Evolutionary conservation across 2,888 invertebrate species (phyloP), one percentile per base, ranked within the genome.

Genomic region (Lamproptera curius): DNA sequence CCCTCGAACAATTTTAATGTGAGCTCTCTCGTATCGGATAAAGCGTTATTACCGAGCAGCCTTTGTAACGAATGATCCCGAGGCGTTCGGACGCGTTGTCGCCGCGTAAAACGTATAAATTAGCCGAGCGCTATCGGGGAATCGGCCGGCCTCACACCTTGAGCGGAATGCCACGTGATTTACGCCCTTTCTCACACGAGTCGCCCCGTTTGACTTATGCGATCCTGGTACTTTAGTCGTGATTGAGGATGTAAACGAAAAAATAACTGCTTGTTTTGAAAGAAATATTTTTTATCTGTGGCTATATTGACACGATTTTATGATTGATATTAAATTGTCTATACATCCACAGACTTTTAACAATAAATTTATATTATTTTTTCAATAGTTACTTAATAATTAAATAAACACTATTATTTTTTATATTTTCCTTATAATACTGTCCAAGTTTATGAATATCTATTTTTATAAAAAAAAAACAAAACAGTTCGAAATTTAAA

Each of bases 111-210:
- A 82, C 82, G 77, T 75, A 87, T 87, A 87, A 87, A 86, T 86
- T 87, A 86, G 73, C 71, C 59, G 4, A 62, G 65, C 67, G 71
- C 75, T 87, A 87, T 87, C 87, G 72, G 72, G 61, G 65, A 76
- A 87, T 86, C 85, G 80, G 66, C 61, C 74, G 80, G 82, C 85
- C 85, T 87, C 86, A 86, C 87, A 87, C 87, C 86, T 87, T 82
- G 86, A 69, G 55, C 65, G 84, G 84, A 79, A 84, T 83, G 80
- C 63, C 58, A 53, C 57, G 65, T 78, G 82, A 82, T 83, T 81
- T 80, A 83, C 74, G 66, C 61, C 65, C 68, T 70, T 75, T 76
- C 77, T 75, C 79, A 77, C 76, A 73, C 67, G 68, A 65, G 3
- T 77, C 76, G 73, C 67, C 67, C 66, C 57, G 58, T 56, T 52